Percentiles rank a stretch among this genome's conserved stretches.
Conservation (phyloP, 2,797 vertebrate genomes). For the Sebastes vulpes region DNA sequence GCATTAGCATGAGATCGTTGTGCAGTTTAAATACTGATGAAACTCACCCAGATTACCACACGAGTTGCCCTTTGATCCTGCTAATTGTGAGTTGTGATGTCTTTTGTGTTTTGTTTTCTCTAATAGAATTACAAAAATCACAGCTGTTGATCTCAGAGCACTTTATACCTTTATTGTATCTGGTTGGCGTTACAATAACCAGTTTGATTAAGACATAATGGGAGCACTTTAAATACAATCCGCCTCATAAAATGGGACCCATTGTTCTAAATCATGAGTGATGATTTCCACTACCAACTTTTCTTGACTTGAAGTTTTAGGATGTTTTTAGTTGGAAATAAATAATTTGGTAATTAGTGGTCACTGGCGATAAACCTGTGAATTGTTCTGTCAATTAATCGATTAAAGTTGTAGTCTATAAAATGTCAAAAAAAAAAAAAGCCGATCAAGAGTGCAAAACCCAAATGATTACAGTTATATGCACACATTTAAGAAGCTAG, state of each 20-base stretch:
- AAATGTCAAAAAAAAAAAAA: neutral
- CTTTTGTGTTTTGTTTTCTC: neutral
- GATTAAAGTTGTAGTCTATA: neutral
- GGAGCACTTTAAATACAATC: neutral
- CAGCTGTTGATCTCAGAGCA: neutral
- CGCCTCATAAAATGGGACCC: neutral
- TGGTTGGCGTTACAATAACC: neutral
- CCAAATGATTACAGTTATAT: neutral
- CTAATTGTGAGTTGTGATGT: neutral
- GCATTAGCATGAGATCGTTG: slow-evolving; percentile 26
- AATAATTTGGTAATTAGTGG: neutral
- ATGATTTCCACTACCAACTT: neutral
- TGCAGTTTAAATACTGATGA: slow-evolving; percentile 13
- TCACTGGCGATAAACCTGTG: neutral
- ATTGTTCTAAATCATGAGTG: neutral
- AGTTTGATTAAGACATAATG: neutral
- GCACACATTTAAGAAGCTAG: neutral
- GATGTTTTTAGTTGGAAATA: neutral
- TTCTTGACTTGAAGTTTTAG: neutral
- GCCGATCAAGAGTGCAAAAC: neutral
- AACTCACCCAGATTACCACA: slow-evolving; percentile 10
- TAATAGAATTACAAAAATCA: neutral
- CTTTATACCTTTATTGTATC: neutral
- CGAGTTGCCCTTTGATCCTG: slow-evolving; percentile 1
- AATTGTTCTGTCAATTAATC: neutral